Evolutionary conservation across 2,113 vertebrate genomes (phyloP), one percentile per base, ranked within the genome.

Genomic region (Bufo bufo): DNA sequence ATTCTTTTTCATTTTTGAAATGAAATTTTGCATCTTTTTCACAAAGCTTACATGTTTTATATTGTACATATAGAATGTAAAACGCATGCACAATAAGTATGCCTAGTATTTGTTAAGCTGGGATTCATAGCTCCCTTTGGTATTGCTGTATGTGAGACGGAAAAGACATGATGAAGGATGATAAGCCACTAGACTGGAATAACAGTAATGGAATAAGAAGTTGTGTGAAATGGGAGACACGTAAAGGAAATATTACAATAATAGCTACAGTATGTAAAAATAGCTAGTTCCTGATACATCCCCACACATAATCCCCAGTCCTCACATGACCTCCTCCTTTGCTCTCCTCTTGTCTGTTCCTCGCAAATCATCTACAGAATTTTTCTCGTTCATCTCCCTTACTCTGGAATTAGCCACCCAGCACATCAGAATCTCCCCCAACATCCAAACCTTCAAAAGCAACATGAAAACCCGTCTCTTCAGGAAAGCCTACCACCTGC

Each of bases 101-200:
- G 5, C 66, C 45, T 59, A 11, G 9, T 56, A 19, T 74, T 56
- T 75, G 49, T 33, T 17, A 43, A 71, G 45, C 65, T 43, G 47
- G 8, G 13, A 66, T 10, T 50, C 71, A 47, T 6, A 58, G 17
- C 45, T 47, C 23, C 65, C 65, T 47, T 61, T 74, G 59, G 58
- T 72, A 49, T n/a, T 65, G 59, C 75, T 47, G 77, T 50, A 50
- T 61, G 17, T 82, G 86, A 66, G 61, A 65, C 52, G 75, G 45
- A 69, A 80, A 20, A 86, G 61, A 69, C 47, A 19, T 79, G 77
- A 86, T 79, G 61, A 86, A 77, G 75, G 47, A 4, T 80, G 85
- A 80, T 66, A 52, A 80, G 77, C 61, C 61, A 87, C 12, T 80
- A 79, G 65, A 87, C 77, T 71, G 77, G 72, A 87, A 87, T 69